Conservation (phyloP, 64 coral and sea anemone species). For the Orbicella faveolata region DNA sequence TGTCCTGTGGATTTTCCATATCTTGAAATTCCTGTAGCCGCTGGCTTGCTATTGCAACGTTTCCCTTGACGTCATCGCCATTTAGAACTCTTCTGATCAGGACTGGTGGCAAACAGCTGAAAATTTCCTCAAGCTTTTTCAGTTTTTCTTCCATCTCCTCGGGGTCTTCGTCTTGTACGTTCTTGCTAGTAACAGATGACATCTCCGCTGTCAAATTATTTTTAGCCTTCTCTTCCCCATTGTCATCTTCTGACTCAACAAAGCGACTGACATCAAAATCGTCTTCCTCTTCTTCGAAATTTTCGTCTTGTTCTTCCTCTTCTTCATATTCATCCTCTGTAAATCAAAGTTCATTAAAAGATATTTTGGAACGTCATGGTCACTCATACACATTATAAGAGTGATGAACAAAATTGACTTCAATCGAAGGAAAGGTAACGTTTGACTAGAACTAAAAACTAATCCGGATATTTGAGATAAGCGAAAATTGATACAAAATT, state of each 20-base stretch:
- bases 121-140: conserved; percentile 22
- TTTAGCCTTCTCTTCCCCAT: neutral
- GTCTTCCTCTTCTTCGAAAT: neutral
- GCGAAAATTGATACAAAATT: too few relatives aligned
- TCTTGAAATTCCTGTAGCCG: conserved; percentile 44
- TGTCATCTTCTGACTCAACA: neutral
- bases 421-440: too few relatives aligned
- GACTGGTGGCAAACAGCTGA: conserved; percentile 19
- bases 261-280: neutral
- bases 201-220: neutral
- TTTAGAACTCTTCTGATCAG: conserved; percentile 41
- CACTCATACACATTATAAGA: too few relatives aligned
- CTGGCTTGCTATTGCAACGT: conserved; percentile 22
- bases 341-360: neutral
- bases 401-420: too few relatives aligned
- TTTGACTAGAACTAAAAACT: too few relatives aligned
- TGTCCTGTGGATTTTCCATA: conserved; percentile 23
- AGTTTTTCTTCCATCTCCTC: neutral
- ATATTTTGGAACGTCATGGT: too few relatives aligned
- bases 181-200: neutral
- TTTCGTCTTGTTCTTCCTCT: neutral
- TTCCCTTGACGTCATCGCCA: conserved; percentile 50
- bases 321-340: neutral
- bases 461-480: too few relatives aligned
- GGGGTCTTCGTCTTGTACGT: conserved; percentile 41